Conservation (phyloP, 2,113 vertebrate genomes). For the Stigmatopora nigra region DNA sequence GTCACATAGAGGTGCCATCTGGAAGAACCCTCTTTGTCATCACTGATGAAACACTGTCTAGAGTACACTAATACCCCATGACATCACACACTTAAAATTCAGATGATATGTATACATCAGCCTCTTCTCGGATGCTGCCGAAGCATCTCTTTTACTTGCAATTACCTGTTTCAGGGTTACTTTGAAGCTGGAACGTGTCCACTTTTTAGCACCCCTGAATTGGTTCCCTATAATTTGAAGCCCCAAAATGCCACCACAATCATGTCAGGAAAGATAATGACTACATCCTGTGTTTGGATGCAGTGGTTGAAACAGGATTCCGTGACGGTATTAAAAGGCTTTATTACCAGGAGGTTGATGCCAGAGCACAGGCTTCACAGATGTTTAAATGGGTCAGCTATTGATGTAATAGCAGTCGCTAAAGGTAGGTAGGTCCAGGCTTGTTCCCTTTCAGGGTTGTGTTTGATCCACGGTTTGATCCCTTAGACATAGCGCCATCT, state of each 20-base stretch:
- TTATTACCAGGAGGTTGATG: constrained; percentile 16
- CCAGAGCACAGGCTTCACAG: constrained; percentile 20
- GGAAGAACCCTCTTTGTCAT: neutral
- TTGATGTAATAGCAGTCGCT: constrained; percentile 4
- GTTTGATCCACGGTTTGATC: constrained; percentile 21
- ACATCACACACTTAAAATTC: neutral
- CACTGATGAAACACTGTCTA: constrained; percentile 3
- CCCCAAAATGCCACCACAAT: neutral
- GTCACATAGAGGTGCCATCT: neutral
- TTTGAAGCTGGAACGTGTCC: neutral
- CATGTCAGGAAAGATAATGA: neutral
- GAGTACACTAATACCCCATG: neutral
- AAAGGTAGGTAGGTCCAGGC: neutral
- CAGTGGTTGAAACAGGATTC: constrained; percentile 28
- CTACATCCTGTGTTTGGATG: constrained; percentile 17
- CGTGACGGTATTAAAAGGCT: constrained; percentile 25
- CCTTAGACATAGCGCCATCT: constrained; percentile 30
- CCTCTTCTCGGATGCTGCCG: neutral
- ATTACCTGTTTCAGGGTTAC: neutral
- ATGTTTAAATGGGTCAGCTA: constrained; percentile 43
- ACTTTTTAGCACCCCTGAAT: neutral
- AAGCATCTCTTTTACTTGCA: neutral
- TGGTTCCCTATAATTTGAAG: neutral
- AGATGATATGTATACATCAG: neutral
- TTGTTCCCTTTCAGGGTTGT: neutral